Conservation (phyloP, 2,113 vertebrate species). For the Cyrtonyx montezumae region DNA sequence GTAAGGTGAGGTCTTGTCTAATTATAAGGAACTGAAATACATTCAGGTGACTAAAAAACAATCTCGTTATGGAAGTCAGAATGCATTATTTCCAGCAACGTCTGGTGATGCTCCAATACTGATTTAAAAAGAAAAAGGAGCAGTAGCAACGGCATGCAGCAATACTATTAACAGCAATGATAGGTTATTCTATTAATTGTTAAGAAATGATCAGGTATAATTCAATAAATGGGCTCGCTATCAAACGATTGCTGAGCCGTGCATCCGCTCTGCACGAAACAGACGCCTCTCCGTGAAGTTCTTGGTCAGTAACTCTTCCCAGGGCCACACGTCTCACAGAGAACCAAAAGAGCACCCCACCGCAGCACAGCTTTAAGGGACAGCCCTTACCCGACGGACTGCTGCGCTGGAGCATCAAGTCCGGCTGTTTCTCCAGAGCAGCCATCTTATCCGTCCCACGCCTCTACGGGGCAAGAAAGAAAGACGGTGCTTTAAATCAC, state of each 20-base stretch:
- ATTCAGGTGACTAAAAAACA: background rate
- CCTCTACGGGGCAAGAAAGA: background rate
- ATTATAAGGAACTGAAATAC: background rate
- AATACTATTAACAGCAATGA: background rate
- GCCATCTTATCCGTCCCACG: slow-evolving; percentile 61
- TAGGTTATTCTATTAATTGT: background rate
- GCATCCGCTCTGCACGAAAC: background rate
- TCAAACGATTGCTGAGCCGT: background rate
- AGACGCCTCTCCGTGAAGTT: background rate
- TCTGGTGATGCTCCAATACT: background rate
- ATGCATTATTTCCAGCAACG: background rate
- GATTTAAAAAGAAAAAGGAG: background rate
- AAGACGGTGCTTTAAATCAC: background rate
- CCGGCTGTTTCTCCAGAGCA: slow-evolving; percentile 69
- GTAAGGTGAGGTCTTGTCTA: background rate
- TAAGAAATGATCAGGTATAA: background rate
- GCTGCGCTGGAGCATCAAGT: slow-evolving; percentile 63
- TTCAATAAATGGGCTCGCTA: background rate
- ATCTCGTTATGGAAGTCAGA: background rate
- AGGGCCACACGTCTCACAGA: background rate
- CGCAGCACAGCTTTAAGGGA: background rate
- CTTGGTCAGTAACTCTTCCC: background rate
- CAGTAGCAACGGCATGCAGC: background rate
- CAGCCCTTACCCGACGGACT: slow-evolving; percentile 42
- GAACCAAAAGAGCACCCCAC: background rate